Conservation (phyloP, 2,113 vertebrate species). For the Lagenorhynchus albirostris region DNA sequence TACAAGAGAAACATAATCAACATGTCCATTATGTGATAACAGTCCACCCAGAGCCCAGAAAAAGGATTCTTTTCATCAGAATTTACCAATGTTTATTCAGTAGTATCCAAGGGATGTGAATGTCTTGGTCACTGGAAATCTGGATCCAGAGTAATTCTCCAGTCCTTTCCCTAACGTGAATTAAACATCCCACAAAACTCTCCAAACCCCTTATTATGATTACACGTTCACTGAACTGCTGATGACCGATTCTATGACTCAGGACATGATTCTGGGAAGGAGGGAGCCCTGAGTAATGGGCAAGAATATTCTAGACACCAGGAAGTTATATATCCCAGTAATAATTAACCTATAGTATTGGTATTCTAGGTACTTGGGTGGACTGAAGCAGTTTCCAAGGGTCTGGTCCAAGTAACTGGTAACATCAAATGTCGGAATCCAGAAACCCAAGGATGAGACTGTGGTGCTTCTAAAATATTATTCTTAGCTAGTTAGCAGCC, state of each 20-base stretch:
- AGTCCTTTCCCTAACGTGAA: not conserved
- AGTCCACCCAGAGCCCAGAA: not conserved
- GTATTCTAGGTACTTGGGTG: not conserved
- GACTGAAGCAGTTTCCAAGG: not conserved
- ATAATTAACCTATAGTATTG: not conserved
- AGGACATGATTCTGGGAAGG: not conserved
- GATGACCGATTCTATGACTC: not conserved
- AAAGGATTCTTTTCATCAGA: not conserved
- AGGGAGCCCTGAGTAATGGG: not conserved
- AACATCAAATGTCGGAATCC: not conserved
- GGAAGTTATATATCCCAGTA: not conserved
- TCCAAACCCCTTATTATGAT: not conserved
- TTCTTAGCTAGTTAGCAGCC: not conserved
- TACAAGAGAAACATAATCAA: not conserved
- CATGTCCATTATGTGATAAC: not conserved
- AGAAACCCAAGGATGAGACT: not conserved
- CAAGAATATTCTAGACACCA: not conserved
- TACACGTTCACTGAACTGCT: not conserved
- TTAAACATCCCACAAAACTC: not conserved
- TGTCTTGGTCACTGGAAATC: not conserved
- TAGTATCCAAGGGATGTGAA: not conserved
- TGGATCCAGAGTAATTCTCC: not conserved
- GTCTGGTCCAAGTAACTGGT: not conserved
- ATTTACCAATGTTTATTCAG: not conserved
- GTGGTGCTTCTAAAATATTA: not conserved